phyloP scores from a whole-genome alignment of 2,888 invertebrate species.

The Tiliacea aurago region DNA sequence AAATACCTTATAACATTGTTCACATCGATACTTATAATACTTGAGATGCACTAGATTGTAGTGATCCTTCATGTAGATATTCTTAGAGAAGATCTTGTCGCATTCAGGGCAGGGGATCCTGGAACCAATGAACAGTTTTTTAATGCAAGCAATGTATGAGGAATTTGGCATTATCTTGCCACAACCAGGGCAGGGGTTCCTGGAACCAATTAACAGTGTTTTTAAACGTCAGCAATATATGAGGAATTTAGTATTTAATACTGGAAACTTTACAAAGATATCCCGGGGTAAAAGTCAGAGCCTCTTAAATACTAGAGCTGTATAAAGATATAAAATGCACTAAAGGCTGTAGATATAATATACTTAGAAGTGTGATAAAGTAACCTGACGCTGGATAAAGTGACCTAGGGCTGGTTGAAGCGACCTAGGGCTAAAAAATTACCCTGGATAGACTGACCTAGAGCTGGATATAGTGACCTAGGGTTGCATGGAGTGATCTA shows the following conservation, averaged over 20 bases:
- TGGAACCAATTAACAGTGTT: too few species aligned
- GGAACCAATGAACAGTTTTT: neutral
- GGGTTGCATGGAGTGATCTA: too few species aligned
- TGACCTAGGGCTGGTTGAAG: too few species aligned
- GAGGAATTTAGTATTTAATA: neutral
- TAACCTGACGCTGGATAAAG: too few species aligned
- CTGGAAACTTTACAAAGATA: neutral
- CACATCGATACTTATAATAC: slow-evolving; percentile 75
- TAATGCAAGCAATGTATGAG: neutral
- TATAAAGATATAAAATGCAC: neutral
- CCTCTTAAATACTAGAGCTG: neutral
- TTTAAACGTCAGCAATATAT: too few species aligned
- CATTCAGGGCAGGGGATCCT: slow-evolving; percentile 81
- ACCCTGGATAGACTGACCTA: too few species aligned
- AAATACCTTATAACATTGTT: slow-evolving; percentile 74
- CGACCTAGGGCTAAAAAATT: too few species aligned
- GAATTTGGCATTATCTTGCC: neutral
- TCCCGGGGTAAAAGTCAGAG: neutral
- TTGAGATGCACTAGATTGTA: slow-evolving; percentile 77
- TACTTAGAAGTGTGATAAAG: too few species aligned
- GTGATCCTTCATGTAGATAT: slow-evolving; percentile 80
- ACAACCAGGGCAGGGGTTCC: too few species aligned
- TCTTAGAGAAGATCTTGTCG: slow-evolving; percentile 77
- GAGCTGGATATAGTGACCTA: too few species aligned
- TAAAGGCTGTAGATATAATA: neutral